Evolutionary conservation across 2,888 invertebrate species (phyloP).

Genomic region (Ormia ochracea): DNA sequence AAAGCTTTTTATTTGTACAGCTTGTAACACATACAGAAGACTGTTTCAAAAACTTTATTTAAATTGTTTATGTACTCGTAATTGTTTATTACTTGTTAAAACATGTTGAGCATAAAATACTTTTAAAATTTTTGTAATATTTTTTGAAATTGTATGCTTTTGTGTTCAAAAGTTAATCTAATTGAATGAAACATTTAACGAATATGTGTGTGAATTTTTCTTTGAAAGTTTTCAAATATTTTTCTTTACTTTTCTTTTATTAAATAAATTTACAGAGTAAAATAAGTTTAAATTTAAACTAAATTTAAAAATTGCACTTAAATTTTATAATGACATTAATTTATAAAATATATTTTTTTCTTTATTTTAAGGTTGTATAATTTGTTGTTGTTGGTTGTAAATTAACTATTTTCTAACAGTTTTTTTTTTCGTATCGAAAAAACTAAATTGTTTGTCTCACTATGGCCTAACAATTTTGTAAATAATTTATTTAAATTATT

Average conservation of each 20-base stretch:
- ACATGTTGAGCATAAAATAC: not conserved
- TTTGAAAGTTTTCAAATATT: conserved; percentile 24
- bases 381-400: conserved; percentile 42
- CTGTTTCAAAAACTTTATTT: conserved; percentile 11
- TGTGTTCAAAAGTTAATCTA: not conserved
- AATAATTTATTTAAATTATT: conserved; percentile 5
- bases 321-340: conserved; percentile 53
- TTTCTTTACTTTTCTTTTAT: conserved; percentile 40
- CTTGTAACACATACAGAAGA: not conserved
- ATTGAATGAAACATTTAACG: conserved; percentile 74
- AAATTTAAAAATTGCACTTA: conserved; percentile 58
- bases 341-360: conserved; percentile 28
- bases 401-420: conserved; percentile 35
- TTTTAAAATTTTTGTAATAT: not conserved
- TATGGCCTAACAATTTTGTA: conserved; percentile 37
- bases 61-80: conserved; percentile 62
- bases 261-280: conserved; percentile 58
- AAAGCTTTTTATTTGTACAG: conserved; percentile 19
- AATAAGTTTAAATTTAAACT: conserved; percentile 51
- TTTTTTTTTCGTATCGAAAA: conserved; percentile 25
- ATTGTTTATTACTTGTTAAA: not conserved
- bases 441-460: conserved; percentile 1
- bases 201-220: conserved; percentile 55
- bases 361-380: not conserved
- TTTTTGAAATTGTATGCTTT: not conserved